Conservation (phyloP, 2,888 invertebrate genomes). For the Andrena bucephala region DNA sequence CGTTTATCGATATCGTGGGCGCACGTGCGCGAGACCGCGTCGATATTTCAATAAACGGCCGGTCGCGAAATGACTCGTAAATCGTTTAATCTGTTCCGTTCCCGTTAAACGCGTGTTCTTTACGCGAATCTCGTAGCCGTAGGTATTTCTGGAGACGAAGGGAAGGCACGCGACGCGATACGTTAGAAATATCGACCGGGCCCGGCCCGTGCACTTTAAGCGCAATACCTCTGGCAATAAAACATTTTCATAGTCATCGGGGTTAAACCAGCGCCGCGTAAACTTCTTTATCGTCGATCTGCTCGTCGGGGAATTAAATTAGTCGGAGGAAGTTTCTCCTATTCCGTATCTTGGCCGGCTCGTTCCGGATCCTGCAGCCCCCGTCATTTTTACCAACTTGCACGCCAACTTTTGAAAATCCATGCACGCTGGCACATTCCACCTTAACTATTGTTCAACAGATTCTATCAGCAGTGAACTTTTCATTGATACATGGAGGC, state of each 20-base stretch:
- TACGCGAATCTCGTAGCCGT: constrained; percentile 45
- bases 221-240: constrained; percentile 62
- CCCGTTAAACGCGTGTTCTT: constrained; percentile 56
- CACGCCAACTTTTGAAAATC: constrained; percentile 4
- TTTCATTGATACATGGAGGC: background rate
- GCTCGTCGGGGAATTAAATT: constrained; percentile 54
- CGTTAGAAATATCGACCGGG: constrained; percentile 61
- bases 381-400: constrained; percentile 27
- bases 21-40: constrained; percentile 22
- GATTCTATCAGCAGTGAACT: background rate
- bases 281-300: constrained; percentile 65
- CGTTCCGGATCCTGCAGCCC: constrained; percentile 1
- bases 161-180: constrained; percentile 53
- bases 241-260: constrained; percentile 66
- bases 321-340: constrained; percentile 53
- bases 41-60: constrained; percentile 56
- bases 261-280: constrained; percentile 59
- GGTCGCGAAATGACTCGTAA: constrained; percentile 36
- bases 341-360: constrained; percentile 37
- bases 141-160: background rate
- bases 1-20: constrained; percentile 37
- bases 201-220: constrained; percentile 22
- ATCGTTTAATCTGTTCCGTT: constrained; percentile 58
- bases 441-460: background rate
- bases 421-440: background rate